Conservation (phyloP, 2,797 vertebrate genomes). For the Chaenodraco wilsoni region DNA sequence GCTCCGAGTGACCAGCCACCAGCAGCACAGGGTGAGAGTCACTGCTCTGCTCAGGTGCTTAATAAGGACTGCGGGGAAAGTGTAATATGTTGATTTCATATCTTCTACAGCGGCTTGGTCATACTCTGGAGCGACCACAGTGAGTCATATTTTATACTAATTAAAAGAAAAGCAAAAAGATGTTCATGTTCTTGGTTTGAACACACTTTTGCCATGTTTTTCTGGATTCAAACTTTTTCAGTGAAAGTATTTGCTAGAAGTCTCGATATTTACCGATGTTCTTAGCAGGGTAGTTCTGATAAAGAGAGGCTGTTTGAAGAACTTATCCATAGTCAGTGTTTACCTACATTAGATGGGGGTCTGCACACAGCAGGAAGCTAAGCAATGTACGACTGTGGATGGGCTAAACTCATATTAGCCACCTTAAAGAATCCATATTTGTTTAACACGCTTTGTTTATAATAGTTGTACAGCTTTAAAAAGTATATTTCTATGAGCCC, state of each 20-base stretch:
- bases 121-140: conserved; percentile 30
- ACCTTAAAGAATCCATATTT: too few species aligned
- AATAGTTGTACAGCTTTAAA: too few species aligned
- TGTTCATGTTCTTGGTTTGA: neutral
- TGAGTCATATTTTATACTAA: conserved; percentile 42
- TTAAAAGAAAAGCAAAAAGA: conserved; percentile 11
- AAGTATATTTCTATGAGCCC: too few species aligned
- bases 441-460: too few species aligned
- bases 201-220: neutral
- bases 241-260: neutral
- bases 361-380: too few species aligned
- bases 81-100: conserved; percentile 39
- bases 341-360: too few species aligned
- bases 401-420: too few species aligned
- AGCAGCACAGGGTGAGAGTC: conserved; percentile 53
- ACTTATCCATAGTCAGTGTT: too few species aligned
- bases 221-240: neutral
- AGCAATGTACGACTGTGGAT: too few species aligned
- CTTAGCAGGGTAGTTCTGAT: too few species aligned
- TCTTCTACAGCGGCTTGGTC: conserved; percentile 40
- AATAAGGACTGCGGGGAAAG: neutral
- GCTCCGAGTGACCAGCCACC: conserved; percentile 26
- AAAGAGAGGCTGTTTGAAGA: too few species aligned
- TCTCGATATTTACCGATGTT: neutral
- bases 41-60: conserved; percentile 14